A percentile compares a stretch with the other conserved stretches of the same genome.
These are phyloP conservation scores for Zaprionus nigranus DNA, from an alignment of 1,140 invertebrate genomes.

Conservation along the genomic window DNA sequence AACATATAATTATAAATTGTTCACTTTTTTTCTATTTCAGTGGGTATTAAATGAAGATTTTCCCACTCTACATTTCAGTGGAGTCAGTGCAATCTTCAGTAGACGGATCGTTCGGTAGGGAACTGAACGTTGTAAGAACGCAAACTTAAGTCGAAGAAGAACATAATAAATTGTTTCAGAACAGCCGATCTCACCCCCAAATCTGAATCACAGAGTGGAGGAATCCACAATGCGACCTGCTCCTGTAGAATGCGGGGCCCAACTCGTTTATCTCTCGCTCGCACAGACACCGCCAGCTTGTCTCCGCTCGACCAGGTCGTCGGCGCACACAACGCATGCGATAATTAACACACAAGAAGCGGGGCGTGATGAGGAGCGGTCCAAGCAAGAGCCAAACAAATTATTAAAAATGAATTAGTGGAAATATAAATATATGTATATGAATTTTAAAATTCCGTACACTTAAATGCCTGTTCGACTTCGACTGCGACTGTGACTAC, in stretches of 20 bases:
- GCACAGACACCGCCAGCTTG: conserved; percentile 51
- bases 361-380: conserved; percentile 76
- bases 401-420: conserved; percentile 84
- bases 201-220: conserved; percentile 53
- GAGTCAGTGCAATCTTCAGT: conserved; percentile 2
- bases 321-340: conserved; percentile 29
- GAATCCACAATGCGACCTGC: conserved; percentile 55
- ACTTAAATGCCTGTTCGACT: conserved; percentile 40
- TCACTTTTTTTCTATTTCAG: conserved; percentile 1
- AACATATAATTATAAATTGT: not conserved
- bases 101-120: not conserved
- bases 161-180: conserved; percentile 73
- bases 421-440: conserved; percentile 81
- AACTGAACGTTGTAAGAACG: conserved; percentile 5
- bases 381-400: conserved; percentile 74
- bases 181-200: conserved; percentile 72
- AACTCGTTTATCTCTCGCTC: conserved; percentile 65
- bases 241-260: conserved; percentile 63
- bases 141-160: conserved; percentile 36
- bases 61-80: not conserved
- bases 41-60: not conserved
- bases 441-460: conserved; percentile 73
- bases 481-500: conserved; percentile 8
- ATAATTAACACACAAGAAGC: conserved; percentile 81
- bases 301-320: conserved; percentile 47